phyloP scores from a whole-genome alignment of 1,140 invertebrate species.

The Spodoptera litura region DNA sequence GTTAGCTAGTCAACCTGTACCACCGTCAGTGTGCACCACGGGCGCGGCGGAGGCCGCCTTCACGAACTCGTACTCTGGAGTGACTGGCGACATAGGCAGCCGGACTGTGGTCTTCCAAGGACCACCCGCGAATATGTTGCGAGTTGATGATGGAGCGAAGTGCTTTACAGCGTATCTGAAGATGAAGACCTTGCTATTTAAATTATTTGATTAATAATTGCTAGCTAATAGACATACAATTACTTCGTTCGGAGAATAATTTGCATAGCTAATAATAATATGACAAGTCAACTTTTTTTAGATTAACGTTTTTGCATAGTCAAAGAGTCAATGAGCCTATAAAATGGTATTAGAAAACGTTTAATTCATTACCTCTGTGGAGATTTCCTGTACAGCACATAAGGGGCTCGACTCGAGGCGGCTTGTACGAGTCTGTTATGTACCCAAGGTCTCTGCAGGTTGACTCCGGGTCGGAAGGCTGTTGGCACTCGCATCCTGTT shows the following conservation, averaged over 20 bases:
- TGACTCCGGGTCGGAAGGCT: constrained; percentile 72
- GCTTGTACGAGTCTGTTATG: constrained; percentile 62
- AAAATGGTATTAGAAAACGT: no score
- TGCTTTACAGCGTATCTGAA: constrained; percentile 73
- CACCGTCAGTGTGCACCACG: constrained; percentile 66
- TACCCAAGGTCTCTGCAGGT: constrained; percentile 61
- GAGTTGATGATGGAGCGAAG: constrained; percentile 54
- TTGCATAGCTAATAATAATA: no score
- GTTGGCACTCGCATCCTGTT: constrained; percentile 65
- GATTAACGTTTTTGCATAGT: no score
- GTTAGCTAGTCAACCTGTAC: constrained; percentile 73
- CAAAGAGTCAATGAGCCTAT: no score
- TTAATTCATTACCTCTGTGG: constrained; percentile 64
- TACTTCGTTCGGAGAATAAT: no score
- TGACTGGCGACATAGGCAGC: constrained; percentile 57
- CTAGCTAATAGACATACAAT: no score
- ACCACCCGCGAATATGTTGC: constrained; percentile 58
- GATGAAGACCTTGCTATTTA: background rate
- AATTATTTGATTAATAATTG: no score
- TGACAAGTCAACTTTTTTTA: no score
- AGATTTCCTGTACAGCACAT: constrained; percentile 70
- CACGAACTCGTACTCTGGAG: constrained; percentile 71
- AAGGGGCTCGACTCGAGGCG: constrained; percentile 70
- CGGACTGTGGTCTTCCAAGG: constrained; percentile 72
- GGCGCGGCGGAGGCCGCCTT: constrained; percentile 62